Conservation (phyloP, 2,888 invertebrate genomes). For the Lapara coniferarum region DNA sequence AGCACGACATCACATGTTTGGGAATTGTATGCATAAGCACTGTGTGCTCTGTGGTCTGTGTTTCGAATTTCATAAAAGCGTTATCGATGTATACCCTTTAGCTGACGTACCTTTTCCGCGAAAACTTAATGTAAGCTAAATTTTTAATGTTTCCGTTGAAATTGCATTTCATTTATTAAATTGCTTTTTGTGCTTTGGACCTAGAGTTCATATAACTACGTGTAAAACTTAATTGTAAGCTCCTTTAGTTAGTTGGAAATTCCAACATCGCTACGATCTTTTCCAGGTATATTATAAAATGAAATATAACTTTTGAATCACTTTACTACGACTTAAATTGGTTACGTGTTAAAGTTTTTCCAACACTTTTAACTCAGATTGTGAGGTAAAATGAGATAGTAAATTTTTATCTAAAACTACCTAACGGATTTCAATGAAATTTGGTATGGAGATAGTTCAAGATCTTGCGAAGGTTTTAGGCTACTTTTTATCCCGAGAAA, state of each 20-base stretch:
- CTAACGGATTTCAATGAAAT: no score
- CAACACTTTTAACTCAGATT: no score
- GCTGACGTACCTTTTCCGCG: background rate
- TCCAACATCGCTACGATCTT: background rate
- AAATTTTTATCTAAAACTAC: no score
- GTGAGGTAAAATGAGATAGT: no score
- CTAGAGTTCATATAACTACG: background rate
- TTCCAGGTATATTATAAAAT: background rate
- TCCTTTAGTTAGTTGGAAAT: background rate
- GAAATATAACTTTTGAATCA: background rate
- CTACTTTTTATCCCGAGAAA: no score
- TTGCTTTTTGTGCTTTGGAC: conserved; percentile 19
- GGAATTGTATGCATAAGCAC: background rate
- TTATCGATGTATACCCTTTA: background rate
- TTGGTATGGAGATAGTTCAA: no score
- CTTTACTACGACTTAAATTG: background rate
- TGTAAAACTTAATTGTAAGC: conserved; percentile 1
- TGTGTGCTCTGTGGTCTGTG: background rate
- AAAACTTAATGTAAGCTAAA: background rate
- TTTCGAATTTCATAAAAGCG: background rate
- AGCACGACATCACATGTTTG: background rate
- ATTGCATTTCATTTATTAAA: background rate
- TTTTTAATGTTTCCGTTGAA: background rate
- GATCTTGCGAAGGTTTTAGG: no score
- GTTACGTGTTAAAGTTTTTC: no score